These are phyloP conservation scores for Morpho deidamia DNA, from an alignment of 2,888 invertebrate genomes.

Conservation along the genomic window DNA sequence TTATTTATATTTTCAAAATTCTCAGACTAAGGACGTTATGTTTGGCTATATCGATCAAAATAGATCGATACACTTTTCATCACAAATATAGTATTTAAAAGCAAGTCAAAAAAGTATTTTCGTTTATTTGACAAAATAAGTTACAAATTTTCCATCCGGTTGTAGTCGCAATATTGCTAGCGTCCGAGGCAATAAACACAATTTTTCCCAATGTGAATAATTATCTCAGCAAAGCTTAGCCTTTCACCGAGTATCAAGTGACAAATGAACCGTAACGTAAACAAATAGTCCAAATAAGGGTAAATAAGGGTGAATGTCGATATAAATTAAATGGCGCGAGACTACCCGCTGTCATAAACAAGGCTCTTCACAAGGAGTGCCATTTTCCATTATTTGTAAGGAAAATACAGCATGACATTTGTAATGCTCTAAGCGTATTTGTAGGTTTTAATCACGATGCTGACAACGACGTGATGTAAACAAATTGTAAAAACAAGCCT, in stretches of 20 bases:
- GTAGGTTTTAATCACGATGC: not conserved
- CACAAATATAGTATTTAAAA: too few relatives aligned
- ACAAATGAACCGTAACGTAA: constrained; percentile 4
- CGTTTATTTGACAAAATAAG: too few relatives aligned
- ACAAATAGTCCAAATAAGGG: constrained; percentile 28
- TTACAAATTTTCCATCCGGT: too few relatives aligned
- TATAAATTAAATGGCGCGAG: constrained; percentile 34
- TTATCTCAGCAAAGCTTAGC: not conserved
- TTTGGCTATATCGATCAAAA: too few relatives aligned
- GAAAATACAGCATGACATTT: not conserved
- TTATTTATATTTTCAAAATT: too few relatives aligned
- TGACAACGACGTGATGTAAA: not conserved
- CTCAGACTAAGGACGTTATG: too few relatives aligned
- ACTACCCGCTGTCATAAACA: constrained; percentile 20
- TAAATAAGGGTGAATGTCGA: constrained; percentile 20
- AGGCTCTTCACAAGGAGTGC: constrained; percentile 6
- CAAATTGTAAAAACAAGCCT: not conserved
- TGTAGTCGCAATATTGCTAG: too few relatives aligned
- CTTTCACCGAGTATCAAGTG: too few relatives aligned
- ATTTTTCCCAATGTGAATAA: too few relatives aligned
- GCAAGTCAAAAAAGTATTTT: too few relatives aligned
- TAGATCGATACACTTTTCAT: too few relatives aligned
- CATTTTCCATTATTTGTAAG: constrained; percentile 1
- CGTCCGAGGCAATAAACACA: too few relatives aligned
- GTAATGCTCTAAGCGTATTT: not conserved